phyloP scores from a whole-genome alignment of 2,797 vertebrate species.

The Schizopygopsis malacanthus region DNA sequence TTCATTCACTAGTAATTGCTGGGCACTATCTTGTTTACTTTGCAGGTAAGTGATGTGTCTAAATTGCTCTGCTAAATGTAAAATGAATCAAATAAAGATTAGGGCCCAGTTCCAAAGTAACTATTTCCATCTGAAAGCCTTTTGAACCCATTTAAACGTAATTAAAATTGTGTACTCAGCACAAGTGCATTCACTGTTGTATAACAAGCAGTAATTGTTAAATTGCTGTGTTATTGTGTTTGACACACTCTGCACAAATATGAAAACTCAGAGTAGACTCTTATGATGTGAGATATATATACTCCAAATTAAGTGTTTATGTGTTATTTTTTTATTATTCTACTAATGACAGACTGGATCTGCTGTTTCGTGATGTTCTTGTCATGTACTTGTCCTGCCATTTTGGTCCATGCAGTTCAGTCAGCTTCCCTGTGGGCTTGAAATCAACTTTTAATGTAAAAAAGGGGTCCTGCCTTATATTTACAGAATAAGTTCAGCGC shows the following conservation, averaged over 20 bases:
- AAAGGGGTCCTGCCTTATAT: background rate
- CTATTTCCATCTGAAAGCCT: slow-evolving; percentile 29
- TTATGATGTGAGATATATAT: background rate
- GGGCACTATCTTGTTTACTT: slow-evolving; percentile 12
- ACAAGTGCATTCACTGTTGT: background rate
- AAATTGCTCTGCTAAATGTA: background rate
- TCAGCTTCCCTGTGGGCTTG: background rate
- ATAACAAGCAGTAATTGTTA: background rate
- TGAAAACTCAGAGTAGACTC: background rate
- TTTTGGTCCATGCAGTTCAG: background rate
- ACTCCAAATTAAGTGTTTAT: background rate
- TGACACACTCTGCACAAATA: background rate
- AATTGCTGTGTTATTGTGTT: background rate
- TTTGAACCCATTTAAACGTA: background rate
- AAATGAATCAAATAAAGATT: slow-evolving; percentile 12
- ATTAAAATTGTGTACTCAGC: background rate
- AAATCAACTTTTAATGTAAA: background rate
- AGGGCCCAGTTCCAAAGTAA: slow-evolving; percentile 18
- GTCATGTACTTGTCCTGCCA: background rate
- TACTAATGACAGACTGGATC: background rate
- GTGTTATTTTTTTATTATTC: background rate
- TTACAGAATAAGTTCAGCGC: background rate
- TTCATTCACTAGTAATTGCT: slow-evolving; percentile 13
- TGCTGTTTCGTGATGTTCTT: no score
- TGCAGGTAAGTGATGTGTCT: background rate